Evolutionary conservation across 2,888 invertebrate genomes (phyloP).

Genomic region (Pyrochroa serraticornis): DNA sequence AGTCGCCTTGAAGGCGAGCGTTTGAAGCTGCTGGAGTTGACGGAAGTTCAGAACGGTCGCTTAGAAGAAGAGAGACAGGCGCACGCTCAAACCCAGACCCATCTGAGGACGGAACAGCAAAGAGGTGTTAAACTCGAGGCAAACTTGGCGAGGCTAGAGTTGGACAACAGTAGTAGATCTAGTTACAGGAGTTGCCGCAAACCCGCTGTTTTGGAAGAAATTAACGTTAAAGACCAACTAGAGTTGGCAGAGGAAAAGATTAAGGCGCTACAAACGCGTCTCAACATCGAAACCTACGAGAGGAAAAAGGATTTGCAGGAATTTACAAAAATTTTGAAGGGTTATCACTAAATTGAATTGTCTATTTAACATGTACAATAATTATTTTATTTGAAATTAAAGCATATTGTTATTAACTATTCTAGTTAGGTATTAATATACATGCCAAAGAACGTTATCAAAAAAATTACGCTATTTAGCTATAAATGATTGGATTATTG

Average conservation of each 20-base stretch:
- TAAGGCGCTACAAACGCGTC: constrained; percentile 67
- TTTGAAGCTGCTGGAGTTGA: constrained; percentile 64
- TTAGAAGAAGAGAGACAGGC: constrained; percentile 63
- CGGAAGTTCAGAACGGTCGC: constrained; percentile 63
- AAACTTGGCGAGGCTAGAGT: constrained; percentile 61
- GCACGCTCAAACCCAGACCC: constrained; percentile 49
- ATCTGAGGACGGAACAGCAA: constrained; percentile 58
- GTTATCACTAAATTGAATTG: constrained; percentile 1
- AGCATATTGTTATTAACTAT: constrained; percentile 34
- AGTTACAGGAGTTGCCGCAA: constrained; percentile 19
- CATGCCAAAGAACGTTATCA: constrained; percentile 13
- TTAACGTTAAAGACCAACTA: constrained; percentile 53
- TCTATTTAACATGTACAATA: constrained; percentile 41
- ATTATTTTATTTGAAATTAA: constrained; percentile 42
- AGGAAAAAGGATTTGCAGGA: constrained; percentile 66
- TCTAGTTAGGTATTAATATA: constrained; percentile 18
- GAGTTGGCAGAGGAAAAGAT: constrained; percentile 71
- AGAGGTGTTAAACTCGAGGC: constrained; percentile 66
- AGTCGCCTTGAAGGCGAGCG: constrained; percentile 69
- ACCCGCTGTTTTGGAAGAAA: not conserved
- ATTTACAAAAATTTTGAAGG: constrained; percentile 50
- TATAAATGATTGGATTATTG: not conserved
- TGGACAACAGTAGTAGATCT: constrained; percentile 57
- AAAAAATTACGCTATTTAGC: constrained; percentile 14
- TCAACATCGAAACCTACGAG: constrained; percentile 69